Percentiles rank a stretch among this genome's conserved stretches.
These are phyloP conservation scores for Drymodes brunneopygia DNA, from an alignment of 2,113 vertebrate species.

Conservation along the genomic window DNA sequence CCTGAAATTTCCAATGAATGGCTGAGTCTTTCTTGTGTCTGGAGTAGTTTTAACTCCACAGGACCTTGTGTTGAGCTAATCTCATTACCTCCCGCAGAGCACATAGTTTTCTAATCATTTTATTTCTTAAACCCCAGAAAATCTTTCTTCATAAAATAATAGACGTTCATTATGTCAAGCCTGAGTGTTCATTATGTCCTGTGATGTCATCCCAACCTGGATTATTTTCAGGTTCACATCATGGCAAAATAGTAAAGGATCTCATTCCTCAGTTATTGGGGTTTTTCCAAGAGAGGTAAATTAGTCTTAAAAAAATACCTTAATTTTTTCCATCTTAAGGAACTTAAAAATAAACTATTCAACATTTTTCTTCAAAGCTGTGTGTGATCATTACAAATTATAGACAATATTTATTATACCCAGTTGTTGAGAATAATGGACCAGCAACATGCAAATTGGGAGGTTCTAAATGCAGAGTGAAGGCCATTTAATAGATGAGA, in stretches of 20 bases:
- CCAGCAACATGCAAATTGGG: background rate
- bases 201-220: slow-evolving; percentile 24
- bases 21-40: slow-evolving; percentile 27
- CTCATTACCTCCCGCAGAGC: slow-evolving; percentile 39
- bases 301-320: background rate
- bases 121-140: slow-evolving; percentile 46
- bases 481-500: background rate
- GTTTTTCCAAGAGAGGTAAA: background rate
- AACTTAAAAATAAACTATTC: background rate
- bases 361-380: background rate
- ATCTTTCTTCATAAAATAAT: slow-evolving; percentile 40
- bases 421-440: background rate
- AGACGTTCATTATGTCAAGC: slow-evolving; percentile 14
- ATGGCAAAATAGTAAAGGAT: background rate
- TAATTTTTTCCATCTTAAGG: background rate
- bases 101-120: slow-evolving; percentile 54
- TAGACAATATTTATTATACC: background rate
- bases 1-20: slow-evolving; percentile 9
- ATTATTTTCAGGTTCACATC: slow-evolving; percentile 30
- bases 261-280: background rate
- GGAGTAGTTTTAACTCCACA: slow-evolving; percentile 46
- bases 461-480: background rate
- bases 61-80: slow-evolving; percentile 42
- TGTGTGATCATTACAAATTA: background rate
- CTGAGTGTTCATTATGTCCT: slow-evolving; percentile 29